These are phyloP conservation scores for Hedychridium roseum DNA, from an alignment of 2,888 invertebrate species.

Conservation along the genomic window DNA sequence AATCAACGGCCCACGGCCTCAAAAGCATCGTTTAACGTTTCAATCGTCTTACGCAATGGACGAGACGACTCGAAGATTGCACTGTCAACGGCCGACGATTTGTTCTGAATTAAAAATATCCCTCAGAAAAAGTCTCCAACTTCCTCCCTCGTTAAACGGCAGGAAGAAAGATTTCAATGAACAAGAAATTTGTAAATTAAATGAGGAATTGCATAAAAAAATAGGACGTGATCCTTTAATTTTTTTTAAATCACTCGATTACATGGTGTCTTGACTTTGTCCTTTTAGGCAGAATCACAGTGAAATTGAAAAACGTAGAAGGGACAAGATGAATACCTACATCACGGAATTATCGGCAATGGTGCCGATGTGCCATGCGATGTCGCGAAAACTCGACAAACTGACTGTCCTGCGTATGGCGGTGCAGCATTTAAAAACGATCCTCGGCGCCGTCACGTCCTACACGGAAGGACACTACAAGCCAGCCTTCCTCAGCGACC, in stretches of 20 bases:
- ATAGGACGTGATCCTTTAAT: background rate
- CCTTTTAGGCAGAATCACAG: constrained; percentile 98
- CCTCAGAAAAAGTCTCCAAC: too few species aligned
- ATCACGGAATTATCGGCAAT: constrained; percentile 88
- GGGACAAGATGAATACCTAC: constrained; percentile 97
- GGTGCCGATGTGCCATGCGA: constrained; percentile 93
- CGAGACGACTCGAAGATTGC: constrained; percentile 5
- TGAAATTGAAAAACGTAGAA: constrained; percentile 92
- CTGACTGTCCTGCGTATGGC: constrained; percentile 90
- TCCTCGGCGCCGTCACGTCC: constrained; percentile 76
- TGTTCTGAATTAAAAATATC: background rate
- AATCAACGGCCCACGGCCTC: constrained; percentile 21
- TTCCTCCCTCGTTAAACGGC: too few species aligned
- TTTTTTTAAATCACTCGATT: background rate
- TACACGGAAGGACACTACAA: constrained; percentile 81
- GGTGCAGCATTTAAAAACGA: constrained; percentile 88
- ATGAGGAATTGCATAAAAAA: too few species aligned
- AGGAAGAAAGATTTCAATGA: too few species aligned
- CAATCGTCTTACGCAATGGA: constrained; percentile 26
- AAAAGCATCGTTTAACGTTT: constrained; percentile 27
- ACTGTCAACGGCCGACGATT: background rate
- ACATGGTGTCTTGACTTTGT: too few species aligned
- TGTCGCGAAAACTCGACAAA: constrained; percentile 93
- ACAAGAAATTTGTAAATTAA: too few species aligned
- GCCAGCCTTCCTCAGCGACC: constrained; percentile 84